phyloP scores from a whole-genome alignment of 1,140 invertebrate species.

The Eubasilissa regina region DNA sequence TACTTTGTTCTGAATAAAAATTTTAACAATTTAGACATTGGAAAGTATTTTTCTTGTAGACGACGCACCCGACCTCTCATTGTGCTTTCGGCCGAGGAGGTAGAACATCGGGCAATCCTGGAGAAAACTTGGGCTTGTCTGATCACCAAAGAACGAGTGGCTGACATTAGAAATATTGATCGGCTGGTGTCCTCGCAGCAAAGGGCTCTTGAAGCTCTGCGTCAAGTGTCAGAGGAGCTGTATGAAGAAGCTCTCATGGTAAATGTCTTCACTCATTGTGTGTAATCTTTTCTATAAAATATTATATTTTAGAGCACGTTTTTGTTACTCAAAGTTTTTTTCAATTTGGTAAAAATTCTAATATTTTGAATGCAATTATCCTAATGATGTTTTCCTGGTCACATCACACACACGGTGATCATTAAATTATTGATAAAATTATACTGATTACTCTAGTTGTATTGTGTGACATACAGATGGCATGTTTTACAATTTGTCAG shows the following conservation, averaged over 20 bases:
- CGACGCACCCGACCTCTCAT: constrained; percentile 69
- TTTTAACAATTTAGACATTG: not conserved
- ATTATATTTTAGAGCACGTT: no score
- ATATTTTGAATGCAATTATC: no score
- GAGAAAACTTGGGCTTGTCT: constrained; percentile 83
- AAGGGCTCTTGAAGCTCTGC: constrained; percentile 83
- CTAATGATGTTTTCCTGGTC: no score
- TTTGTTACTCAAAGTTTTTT: no score
- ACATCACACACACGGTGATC: no score
- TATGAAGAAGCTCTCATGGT: constrained; percentile 86
- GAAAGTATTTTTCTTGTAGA: constrained; percentile 66
- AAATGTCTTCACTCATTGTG: not conserved
- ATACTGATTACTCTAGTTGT: no score
- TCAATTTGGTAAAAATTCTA: no score
- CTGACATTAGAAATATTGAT: constrained; percentile 79
- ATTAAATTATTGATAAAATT: no score
- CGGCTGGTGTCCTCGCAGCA: constrained; percentile 79
- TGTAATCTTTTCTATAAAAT: no score
- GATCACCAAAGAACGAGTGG: constrained; percentile 76
- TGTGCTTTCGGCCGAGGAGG: constrained; percentile 68
- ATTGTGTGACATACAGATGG: no score
- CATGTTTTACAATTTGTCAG: no score
- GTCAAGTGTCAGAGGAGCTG: constrained; percentile 84
- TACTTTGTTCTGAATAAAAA: not conserved
- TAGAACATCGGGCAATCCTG: constrained; percentile 74